Percentiles rank a stretch among this genome's conserved stretches.
Conservation (phyloP, 2,113 vertebrate genomes). For the Paralichthys olivaceus region DNA sequence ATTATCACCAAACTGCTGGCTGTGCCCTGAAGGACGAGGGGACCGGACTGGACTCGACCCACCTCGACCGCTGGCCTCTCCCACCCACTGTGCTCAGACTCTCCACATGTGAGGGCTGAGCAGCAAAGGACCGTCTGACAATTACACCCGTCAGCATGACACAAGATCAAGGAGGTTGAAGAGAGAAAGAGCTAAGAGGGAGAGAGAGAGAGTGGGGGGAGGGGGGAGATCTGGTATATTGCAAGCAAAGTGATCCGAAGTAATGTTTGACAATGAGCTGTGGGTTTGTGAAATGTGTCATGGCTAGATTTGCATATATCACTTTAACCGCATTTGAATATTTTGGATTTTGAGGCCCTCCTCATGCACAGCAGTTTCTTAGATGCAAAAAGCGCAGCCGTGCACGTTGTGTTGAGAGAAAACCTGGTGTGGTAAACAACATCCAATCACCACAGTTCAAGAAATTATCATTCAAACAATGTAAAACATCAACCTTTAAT, state of each 20-base stretch:
- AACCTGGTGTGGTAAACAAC: not conserved
- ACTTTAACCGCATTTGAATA: slow-evolving; percentile 55
- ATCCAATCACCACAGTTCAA: not conserved
- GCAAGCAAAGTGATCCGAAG: slow-evolving; percentile 61
- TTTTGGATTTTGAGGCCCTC: slow-evolving; percentile 28
- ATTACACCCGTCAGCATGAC: slow-evolving; percentile 71
- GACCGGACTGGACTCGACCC: slow-evolving; percentile 41
- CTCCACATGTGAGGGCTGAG: slow-evolving; percentile 64
- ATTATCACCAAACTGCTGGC: slow-evolving; percentile 69
- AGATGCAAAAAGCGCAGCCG: not conserved
- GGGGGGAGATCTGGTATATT: slow-evolving; percentile 31
- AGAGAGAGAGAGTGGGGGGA: slow-evolving; percentile 27
- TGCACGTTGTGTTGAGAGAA: not conserved
- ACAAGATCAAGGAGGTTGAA: slow-evolving; percentile 71
- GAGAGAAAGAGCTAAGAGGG: slow-evolving; percentile 28
- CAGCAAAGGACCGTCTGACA: slow-evolving; percentile 66
- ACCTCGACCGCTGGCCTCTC: slow-evolving; percentile 48
- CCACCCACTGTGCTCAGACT: slow-evolving; percentile 61
- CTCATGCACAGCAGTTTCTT: slow-evolving; percentile 21
- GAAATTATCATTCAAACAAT: not conserved
- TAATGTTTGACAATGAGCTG: slow-evolving; percentile 70
- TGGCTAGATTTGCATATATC: slow-evolving; percentile 59
- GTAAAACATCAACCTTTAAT: not conserved
- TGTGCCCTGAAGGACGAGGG: slow-evolving; percentile 62
- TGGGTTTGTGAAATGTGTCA: slow-evolving; percentile 58